A percentile compares a stretch with the other conserved stretches of the same genome.
These are phyloP conservation scores for Watsonalla binaria DNA, from an alignment of 2,888 invertebrate genomes.

Conservation along the genomic window DNA sequence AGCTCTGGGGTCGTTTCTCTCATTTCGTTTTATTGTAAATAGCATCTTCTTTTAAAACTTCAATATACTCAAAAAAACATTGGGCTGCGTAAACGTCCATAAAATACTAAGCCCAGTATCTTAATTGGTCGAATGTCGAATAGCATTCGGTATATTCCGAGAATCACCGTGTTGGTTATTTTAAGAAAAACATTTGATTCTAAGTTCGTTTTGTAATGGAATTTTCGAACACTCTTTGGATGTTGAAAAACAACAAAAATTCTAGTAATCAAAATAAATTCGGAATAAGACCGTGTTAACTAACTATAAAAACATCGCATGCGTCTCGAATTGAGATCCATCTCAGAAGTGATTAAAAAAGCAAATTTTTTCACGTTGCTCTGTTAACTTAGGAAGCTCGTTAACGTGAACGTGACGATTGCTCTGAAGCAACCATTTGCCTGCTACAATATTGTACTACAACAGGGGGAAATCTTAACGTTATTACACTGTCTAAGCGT, in stretches of 20 bases:
- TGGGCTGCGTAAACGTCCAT: neutral
- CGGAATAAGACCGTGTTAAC: neutral
- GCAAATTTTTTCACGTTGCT: conserved; percentile 71
- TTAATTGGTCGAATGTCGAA: neutral
- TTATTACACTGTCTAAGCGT: neutral
- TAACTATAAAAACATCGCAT: neutral
- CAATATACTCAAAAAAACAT: neutral
- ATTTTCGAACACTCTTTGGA: neutral
- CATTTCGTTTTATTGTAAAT: neutral
- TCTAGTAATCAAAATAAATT: neutral
- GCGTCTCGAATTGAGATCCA: neutral
- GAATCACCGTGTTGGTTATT: neutral
- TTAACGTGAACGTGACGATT: conserved; percentile 73
- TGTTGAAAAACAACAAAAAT: neutral
- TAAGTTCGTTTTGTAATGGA: neutral
- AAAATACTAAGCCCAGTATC: neutral
- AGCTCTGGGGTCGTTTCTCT: neutral
- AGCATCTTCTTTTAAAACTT: neutral
- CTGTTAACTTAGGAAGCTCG: conserved; percentile 72
- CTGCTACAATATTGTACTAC: conserved; percentile 41
- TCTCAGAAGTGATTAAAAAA: conserved; percentile 23
- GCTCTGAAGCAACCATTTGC: conserved; percentile 56
- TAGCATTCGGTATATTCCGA: neutral
- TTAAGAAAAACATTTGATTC: neutral
- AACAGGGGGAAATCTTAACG: conserved; percentile 47